These are phyloP conservation scores for Panagrolaimus sp. DNA, from an alignment of 1,140 invertebrate species.

Conservation along the genomic window DNA sequence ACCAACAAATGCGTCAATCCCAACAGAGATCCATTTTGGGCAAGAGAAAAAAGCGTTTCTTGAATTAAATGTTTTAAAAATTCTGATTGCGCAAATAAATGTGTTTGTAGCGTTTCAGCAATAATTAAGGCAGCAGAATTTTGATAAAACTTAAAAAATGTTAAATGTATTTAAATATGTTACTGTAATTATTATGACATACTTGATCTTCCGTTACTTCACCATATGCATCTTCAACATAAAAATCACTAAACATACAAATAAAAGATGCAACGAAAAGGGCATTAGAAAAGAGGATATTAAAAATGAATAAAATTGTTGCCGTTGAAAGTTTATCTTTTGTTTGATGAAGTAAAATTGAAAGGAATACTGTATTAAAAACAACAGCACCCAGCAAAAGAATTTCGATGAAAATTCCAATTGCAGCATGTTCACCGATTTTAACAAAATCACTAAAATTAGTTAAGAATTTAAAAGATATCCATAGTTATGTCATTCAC, in stretches of 20 bases:
- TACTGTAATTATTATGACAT: background rate
- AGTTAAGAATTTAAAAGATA: background rate
- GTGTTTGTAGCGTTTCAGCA: conserved; percentile 53
- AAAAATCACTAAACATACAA: conserved; percentile 51
- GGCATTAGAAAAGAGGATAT: conserved; percentile 56
- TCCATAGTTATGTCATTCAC: background rate
- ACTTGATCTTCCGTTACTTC: conserved; percentile 14
- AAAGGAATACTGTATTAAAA: conserved; percentile 42
- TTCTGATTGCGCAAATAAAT: conserved; percentile 47
- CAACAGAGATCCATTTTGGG: conserved; percentile 48
- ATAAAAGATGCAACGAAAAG: conserved; percentile 54
- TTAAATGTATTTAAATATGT: conserved; percentile 19
- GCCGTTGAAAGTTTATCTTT: conserved; percentile 51
- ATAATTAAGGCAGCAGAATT: conserved; percentile 32
- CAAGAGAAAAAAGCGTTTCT: conserved; percentile 54
- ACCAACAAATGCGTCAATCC: conserved; percentile 35
- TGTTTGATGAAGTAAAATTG: conserved; percentile 47
- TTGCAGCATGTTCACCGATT: conserved; percentile 25
- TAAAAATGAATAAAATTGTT: conserved; percentile 56
- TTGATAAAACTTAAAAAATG: conserved; percentile 25
- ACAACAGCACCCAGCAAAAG: conserved; percentile 37
- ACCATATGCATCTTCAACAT: conserved; percentile 10
- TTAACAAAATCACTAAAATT: conserved; percentile 31
- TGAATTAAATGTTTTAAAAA: conserved; percentile 56
- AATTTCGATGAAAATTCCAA: conserved; percentile 44